A percentile compares a stretch with the other conserved stretches of the same genome.
Conservation (phyloP, 2,888 invertebrate species). For the Desoria tigrina region DNA sequence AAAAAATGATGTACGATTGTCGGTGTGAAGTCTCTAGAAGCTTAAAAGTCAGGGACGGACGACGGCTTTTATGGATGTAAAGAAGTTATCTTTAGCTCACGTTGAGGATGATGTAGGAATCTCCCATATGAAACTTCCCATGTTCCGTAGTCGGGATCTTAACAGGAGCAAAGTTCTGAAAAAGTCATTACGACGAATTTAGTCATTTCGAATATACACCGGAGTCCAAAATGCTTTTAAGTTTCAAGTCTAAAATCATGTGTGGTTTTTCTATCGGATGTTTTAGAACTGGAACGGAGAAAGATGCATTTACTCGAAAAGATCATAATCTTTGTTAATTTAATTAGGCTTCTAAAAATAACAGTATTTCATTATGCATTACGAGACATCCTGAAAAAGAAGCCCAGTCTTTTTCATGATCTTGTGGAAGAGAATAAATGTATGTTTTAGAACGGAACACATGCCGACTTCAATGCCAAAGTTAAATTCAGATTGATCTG, state of each 20-base stretch:
- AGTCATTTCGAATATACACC: slow-evolving; percentile 5
- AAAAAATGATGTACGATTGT: slow-evolving; percentile 2
- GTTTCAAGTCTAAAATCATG: too few relatives aligned
- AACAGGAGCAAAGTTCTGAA: slow-evolving; percentile 76
- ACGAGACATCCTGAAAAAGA: too few relatives aligned
- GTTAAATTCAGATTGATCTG: too few relatives aligned
- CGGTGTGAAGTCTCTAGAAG: background rate
- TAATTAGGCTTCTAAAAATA: slow-evolving; percentile 3
- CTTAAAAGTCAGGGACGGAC: slow-evolving; percentile 4
- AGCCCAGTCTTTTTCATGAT: too few relatives aligned
- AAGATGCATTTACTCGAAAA: background rate
- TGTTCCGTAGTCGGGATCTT: slow-evolving; percentile 69
- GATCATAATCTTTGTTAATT: slow-evolving; percentile 10
- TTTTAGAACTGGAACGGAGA: background rate
- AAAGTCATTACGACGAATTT: slow-evolving; percentile 19
- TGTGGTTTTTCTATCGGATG: slow-evolving; percentile 2
- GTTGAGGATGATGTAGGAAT: slow-evolving; percentile 79
- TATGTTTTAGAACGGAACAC: too few relatives aligned
- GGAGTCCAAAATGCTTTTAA: background rate
- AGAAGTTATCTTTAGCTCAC: slow-evolving; percentile 61
- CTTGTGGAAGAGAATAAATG: too few relatives aligned
- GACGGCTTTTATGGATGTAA: slow-evolving; percentile 9
- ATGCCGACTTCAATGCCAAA: too few relatives aligned
- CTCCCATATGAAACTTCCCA: slow-evolving; percentile 83
- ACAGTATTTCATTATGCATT: background rate